A percentile compares a stretch with the other conserved stretches of the same genome.
phyloP scores from a whole-genome alignment of 2,113 vertebrate genomes.

The Hystrix brachyura region DNA sequence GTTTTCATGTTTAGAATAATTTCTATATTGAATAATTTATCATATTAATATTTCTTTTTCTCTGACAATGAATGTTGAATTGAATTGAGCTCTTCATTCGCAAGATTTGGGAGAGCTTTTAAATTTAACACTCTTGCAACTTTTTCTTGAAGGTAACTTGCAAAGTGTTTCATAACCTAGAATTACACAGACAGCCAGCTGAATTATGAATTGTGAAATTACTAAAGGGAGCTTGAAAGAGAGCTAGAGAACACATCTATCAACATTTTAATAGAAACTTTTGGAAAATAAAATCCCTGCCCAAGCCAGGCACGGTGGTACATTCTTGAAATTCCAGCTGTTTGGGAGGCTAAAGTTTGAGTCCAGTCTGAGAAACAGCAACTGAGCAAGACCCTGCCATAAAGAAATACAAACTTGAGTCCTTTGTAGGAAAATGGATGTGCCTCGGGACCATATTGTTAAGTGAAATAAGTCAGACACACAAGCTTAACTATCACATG shows the following conservation, averaged over 20 bases:
- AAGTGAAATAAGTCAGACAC: not conserved
- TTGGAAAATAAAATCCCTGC: not conserved
- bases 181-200: not conserved
- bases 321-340: not conserved
- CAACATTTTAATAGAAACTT: not conserved
- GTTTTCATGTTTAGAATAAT: slow-evolving; percentile 8
- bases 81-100: slow-evolving; percentile 7
- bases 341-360: not conserved
- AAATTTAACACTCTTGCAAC: not conserved
- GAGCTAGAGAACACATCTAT: not conserved
- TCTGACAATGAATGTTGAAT: not conserved
- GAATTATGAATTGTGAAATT: not conserved
- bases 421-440: not conserved
- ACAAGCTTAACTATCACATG: not conserved
- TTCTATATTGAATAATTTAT: not conserved
- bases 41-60: not conserved
- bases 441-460: not conserved
- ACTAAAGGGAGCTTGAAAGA: not conserved
- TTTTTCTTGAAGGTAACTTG: not conserved
- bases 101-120: not conserved
- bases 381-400: not conserved
- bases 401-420: not conserved
- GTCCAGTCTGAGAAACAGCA: not conserved
- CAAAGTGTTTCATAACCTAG: not conserved
- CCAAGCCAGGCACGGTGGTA: not conserved